These are phyloP conservation scores for Boloria euphrosyne DNA, from an alignment of 2,888 invertebrate species.

Conservation along the genomic window DNA sequence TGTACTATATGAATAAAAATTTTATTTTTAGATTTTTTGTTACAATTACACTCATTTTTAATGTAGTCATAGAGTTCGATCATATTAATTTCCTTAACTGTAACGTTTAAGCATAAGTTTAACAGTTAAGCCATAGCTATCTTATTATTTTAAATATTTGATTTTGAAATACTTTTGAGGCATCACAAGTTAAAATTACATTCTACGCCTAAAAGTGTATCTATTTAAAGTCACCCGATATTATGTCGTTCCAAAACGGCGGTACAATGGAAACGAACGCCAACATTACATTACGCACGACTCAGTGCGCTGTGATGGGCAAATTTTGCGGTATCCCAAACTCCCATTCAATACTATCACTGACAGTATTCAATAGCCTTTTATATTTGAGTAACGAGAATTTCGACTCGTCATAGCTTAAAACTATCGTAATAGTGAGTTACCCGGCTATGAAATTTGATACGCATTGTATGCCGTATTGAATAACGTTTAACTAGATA, in stretches of 20 bases:
- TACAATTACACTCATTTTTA: no score
- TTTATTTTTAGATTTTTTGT: no score
- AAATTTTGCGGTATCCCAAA: conserved; percentile 73
- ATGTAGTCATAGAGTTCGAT: no score
- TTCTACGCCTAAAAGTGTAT: no score
- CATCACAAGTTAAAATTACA: no score
- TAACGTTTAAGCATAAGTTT: no score
- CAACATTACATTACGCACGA: conserved; percentile 60
- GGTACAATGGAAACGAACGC: conserved; percentile 37
- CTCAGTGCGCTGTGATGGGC: conserved; percentile 66
- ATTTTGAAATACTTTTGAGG: no score
- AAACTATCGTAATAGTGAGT: conserved; percentile 42
- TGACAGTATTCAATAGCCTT: conserved; percentile 44
- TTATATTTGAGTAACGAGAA: conserved; percentile 60
- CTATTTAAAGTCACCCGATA: no score
- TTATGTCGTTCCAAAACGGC: background rate
- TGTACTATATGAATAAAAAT: no score
- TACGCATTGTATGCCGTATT: conserved; percentile 19
- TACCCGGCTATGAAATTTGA: conserved; percentile 30
- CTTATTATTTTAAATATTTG: no score
- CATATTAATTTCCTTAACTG: no score
- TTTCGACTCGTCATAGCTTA: conserved; percentile 56
- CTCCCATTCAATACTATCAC: conserved; percentile 61
- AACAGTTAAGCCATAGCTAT: no score
- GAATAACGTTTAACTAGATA: background rate